Conservation (phyloP, 2,797 vertebrate genomes). For the Tangara arthus region DNA sequence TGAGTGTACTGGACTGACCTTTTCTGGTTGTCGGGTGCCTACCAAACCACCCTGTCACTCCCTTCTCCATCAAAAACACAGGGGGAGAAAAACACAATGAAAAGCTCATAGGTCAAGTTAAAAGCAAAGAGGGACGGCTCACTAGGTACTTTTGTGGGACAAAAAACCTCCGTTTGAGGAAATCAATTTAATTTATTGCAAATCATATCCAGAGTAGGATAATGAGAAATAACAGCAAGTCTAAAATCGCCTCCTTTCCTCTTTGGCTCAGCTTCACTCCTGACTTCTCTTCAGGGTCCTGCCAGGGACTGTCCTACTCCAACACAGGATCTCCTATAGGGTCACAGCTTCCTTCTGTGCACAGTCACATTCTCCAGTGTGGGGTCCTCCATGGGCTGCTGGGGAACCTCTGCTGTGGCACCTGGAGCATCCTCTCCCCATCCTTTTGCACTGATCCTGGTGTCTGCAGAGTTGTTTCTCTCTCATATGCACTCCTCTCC, state of each 20-base stretch:
- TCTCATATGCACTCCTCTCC: not conserved
- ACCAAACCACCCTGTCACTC: not conserved
- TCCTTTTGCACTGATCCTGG: not conserved
- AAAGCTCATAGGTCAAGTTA: not conserved
- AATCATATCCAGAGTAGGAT: not conserved
- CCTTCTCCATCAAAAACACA: not conserved
- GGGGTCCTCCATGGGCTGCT: accelerated
- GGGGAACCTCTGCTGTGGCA: not conserved
- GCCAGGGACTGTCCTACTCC: not conserved
- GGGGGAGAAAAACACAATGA: not conserved
- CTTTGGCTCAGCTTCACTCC: not conserved
- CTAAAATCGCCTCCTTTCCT: not conserved
- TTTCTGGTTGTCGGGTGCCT: not conserved
- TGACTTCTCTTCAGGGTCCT: not conserved
- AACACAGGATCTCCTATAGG: accelerated
- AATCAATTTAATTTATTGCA: not conserved
- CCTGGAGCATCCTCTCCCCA: not conserved
- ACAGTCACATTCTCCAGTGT: accelerated
- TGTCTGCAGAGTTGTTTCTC: not conserved
- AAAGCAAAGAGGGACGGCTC: not conserved
- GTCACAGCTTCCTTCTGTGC: not conserved
- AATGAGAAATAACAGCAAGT: not conserved
- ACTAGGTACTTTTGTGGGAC: not conserved
- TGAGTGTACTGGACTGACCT: not conserved
- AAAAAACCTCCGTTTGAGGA: not conserved